phyloP scores from a whole-genome alignment of 2,113 vertebrate species.

The Myxocyprinus asiaticus region DNA sequence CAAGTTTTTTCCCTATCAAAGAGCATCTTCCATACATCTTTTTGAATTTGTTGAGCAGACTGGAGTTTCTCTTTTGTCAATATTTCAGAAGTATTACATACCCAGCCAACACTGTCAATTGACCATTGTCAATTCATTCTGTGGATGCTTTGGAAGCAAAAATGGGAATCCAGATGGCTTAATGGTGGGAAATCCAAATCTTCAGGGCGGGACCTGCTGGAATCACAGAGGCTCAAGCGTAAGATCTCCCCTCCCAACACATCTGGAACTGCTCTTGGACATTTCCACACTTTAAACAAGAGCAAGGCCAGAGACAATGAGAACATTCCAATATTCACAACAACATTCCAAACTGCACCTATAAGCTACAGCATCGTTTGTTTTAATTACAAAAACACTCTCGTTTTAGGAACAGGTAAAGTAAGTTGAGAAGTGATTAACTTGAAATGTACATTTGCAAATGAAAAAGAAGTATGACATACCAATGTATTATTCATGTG shows the following conservation, averaged over 20 bases:
- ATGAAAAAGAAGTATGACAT: not conserved
- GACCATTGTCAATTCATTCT: not conserved
- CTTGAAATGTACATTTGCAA: not conserved
- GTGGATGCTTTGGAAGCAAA: constrained; percentile 15
- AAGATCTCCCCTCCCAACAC: not conserved
- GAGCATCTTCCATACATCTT: too few species aligned
- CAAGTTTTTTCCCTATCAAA: too few species aligned
- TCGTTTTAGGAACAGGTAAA: not conserved
- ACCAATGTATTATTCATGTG: constrained; percentile 2
- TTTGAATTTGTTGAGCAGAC: too few species aligned
- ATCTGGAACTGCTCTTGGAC: constrained; percentile 37
- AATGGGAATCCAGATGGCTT: constrained; percentile 16
- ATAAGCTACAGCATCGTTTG: not conserved
- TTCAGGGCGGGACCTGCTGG: not conserved
- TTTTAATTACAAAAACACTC: not conserved
- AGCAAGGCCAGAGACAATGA: not conserved
- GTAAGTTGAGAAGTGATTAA: not conserved
- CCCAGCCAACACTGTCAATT: not conserved
- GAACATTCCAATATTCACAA: not conserved
- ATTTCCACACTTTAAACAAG: not conserved
- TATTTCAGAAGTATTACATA: not conserved
- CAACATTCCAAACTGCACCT: not conserved
- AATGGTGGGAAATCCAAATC: not conserved
- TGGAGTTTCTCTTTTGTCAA: too few species aligned
- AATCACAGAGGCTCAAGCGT: not conserved